Evolutionary conservation across 2,113 vertebrate species (phyloP).

Genomic region (Neotoma lepida): DNA sequence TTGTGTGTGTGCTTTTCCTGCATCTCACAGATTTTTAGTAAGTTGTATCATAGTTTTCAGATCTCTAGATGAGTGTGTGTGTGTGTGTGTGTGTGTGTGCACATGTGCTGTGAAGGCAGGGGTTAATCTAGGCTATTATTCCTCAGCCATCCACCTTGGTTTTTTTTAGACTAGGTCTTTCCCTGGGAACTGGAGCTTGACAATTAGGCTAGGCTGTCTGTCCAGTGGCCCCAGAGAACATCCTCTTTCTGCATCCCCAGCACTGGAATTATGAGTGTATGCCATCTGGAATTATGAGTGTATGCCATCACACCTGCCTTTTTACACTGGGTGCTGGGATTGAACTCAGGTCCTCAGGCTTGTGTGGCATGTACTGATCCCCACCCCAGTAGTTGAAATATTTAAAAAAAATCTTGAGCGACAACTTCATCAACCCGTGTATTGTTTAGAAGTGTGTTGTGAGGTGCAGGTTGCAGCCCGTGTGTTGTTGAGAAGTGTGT

Average conservation of each 20-base stretch:
- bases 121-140: background rate
- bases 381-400: background rate
- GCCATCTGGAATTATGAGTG: too few relatives aligned
- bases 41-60: background rate
- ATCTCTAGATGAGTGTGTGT: background rate
- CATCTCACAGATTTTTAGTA: background rate
- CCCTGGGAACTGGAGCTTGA: background rate
- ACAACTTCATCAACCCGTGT: background rate
- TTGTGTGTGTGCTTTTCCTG: background rate
- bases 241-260: background rate
- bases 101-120: background rate
- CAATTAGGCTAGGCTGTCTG: background rate
- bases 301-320: too few relatives aligned
- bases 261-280: background rate
- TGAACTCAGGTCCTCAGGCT: background rate
- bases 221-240: too few relatives aligned
- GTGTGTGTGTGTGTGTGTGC: background rate
- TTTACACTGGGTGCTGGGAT: background rate
- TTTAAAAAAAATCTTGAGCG: background rate
- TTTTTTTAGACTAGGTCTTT: background rate
- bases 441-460: background rate
- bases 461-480: background rate
- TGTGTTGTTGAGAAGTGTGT: background rate
- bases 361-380: background rate
- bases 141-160: background rate